Percentiles rank a stretch among this genome's conserved stretches.
Conservation (phyloP, 2,888 invertebrate genomes). For the Pantelozetes paolii region DNA sequence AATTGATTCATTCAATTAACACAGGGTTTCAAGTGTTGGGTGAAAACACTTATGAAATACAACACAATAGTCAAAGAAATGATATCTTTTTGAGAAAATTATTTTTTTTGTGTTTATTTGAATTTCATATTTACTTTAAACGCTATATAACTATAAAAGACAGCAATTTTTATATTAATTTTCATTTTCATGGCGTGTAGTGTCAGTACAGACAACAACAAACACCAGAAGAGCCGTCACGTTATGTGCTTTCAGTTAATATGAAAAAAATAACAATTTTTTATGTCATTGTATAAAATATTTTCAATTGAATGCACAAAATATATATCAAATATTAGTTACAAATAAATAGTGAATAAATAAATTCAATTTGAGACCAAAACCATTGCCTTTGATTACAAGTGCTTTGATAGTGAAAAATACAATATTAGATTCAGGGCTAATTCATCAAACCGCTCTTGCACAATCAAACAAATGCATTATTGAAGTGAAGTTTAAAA, state of each 20-base stretch:
- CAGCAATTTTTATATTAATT: constrained; percentile 30
- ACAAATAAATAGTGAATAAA: too few relatives aligned
- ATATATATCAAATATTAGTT: too few relatives aligned
- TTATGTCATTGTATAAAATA: neutral
- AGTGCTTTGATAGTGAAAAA: too few relatives aligned
- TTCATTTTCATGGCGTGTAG: constrained; percentile 22
- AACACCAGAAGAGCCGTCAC: constrained; percentile 20
- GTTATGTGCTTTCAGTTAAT: constrained; percentile 19
- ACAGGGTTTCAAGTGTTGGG: constrained; percentile 1
- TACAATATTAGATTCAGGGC: too few relatives aligned
- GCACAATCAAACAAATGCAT: too few relatives aligned
- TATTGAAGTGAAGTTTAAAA: too few relatives aligned
- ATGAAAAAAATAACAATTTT: constrained; percentile 1
- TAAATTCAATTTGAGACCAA: too few relatives aligned
- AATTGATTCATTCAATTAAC: constrained; percentile 15
- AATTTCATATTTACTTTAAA: neutral
- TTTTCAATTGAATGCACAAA: constrained; percentile 9
- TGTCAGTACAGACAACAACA: neutral
- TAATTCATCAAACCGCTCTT: too few relatives aligned
- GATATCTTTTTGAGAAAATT: neutral
- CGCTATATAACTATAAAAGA: neutral
- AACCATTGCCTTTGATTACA: too few relatives aligned
- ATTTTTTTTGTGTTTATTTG: neutral
- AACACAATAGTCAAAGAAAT: constrained; percentile 15
- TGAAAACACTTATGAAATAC: constrained; percentile 19